Evolutionary conservation across 2,888 invertebrate genomes (phyloP).

Genomic region (Chymomyza caudatula): DNA sequence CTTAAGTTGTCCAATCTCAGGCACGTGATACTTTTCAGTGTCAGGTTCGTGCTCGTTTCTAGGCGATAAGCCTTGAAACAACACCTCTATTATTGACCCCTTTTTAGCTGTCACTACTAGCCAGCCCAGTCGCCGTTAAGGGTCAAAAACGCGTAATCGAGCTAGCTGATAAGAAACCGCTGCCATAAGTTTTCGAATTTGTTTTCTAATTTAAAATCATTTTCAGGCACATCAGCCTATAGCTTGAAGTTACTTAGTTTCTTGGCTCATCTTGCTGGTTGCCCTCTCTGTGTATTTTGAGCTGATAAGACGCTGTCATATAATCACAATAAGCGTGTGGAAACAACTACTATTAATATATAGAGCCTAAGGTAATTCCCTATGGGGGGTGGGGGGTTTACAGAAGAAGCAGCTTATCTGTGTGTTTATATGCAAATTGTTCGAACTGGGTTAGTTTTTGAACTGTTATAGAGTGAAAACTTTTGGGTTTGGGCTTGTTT

Average conservation of each 20-base stretch:
- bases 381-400: neutral
- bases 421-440: constrained; percentile 52
- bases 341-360: constrained; percentile 16
- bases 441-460: neutral
- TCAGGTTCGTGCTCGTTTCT: constrained; percentile 49
- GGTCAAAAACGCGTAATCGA: constrained; percentile 54
- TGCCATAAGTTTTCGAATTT: constrained; percentile 48
- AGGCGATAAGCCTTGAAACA: constrained; percentile 22
- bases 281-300: constrained; percentile 41
- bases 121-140: constrained; percentile 28
- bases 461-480: neutral
- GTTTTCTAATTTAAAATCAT: constrained; percentile 45
- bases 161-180: constrained; percentile 41
- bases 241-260: constrained; percentile 28
- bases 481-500: neutral
- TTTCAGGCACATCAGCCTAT: constrained; percentile 7
- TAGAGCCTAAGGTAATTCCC: neutral
- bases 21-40: constrained; percentile 40
- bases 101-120: constrained; percentile 23
- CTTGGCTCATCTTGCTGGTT: constrained; percentile 20
- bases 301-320: constrained; percentile 45
- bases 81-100: constrained; percentile 45
- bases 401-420: constrained; percentile 11
- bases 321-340: constrained; percentile 39
- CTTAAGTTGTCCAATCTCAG: constrained; percentile 46